Conservation (phyloP, 2,797 vertebrate species). For the Mormyrus hasselquistii region DNA sequence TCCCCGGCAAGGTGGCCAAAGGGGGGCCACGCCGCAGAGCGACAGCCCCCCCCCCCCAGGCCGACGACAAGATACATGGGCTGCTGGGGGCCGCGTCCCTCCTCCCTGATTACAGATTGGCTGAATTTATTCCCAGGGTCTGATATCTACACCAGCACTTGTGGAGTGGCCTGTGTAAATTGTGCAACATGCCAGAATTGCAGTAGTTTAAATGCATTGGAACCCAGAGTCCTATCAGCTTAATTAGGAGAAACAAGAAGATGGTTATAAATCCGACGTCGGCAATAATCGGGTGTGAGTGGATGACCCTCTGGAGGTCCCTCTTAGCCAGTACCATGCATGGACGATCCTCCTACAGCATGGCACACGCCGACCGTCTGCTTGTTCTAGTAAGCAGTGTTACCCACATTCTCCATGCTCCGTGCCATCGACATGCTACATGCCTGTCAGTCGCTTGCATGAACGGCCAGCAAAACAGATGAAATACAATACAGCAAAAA, state of each 20-base stretch:
- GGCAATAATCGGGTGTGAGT: neutral
- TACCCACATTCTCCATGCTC: neutral
- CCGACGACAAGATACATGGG: constrained; percentile 35
- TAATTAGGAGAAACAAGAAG: constrained; percentile 41
- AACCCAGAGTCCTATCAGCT: constrained; percentile 41
- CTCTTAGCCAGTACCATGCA: neutral
- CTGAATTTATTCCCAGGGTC: constrained; percentile 42
- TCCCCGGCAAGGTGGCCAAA: neutral
- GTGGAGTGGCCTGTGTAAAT: constrained; percentile 41
- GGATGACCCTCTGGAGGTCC: neutral
- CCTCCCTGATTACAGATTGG: constrained; percentile 29
- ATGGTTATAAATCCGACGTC: constrained; percentile 39
- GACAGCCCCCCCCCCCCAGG: neutral
- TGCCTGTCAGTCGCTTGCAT: neutral
- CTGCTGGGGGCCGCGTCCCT: constrained; percentile 26
- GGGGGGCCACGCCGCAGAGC: neutral
- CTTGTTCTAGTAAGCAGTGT: neutral
- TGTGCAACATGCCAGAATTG: constrained; percentile 35
- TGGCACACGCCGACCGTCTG: neutral
- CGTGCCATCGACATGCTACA: neutral
- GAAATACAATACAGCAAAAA: neutral
- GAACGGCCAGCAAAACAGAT: neutral
- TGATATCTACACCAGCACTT: constrained; percentile 41
- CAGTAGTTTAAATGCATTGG: constrained; percentile 53
- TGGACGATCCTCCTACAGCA: neutral